Evolutionary conservation across 2,113 vertebrate genomes (phyloP), one percentile per base, ranked within the genome.

Genomic region (Osmerus mordax): DNA sequence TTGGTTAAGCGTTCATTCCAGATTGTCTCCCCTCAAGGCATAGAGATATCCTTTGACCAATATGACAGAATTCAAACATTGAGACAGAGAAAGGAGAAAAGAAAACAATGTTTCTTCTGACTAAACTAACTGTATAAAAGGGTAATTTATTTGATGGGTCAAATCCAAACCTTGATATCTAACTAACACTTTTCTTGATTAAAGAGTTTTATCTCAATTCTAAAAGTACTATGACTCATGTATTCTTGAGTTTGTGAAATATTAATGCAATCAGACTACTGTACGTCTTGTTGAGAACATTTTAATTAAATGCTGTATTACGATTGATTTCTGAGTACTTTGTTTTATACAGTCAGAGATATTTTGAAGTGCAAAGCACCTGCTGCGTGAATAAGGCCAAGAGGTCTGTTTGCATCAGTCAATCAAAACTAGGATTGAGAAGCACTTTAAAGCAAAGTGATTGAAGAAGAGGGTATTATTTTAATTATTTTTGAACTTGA

Each of bases 281-380:
- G 54, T 54, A 74, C 41, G 2, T 18, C 32, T 64, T 64, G 4
- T 16, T 64, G 41, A 47, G 41, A 47, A 47, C 41, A 12, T 47
- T 47, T 47, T 12, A 12, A 47, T 47, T 47, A 11, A 47, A 47
- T 47, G 41, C 41, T 47, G 41, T 47, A 47, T 47, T 12, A 47
- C 9, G 67, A 59, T 58, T 63, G 51, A 29, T 66, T 78, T 72
- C 52, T 51, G 76, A 65, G 60, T 36, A 69, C 78, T 83, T 81
- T 73, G 53, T 77, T 76, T 72, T 9, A 47, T 11, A 47, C 41
- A 70, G 23, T 75, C 16, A 0, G 54, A 74, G 36, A 63, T 52
- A 58, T 65, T 64, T 6, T 14, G 41, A 11, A 25, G 67, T 67
- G 76, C 78, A 47, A 47, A 47, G 41, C 41, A 47, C 41, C 41